Conservation (phyloP, 2,888 invertebrate species). For the Tortricodes alternella region DNA sequence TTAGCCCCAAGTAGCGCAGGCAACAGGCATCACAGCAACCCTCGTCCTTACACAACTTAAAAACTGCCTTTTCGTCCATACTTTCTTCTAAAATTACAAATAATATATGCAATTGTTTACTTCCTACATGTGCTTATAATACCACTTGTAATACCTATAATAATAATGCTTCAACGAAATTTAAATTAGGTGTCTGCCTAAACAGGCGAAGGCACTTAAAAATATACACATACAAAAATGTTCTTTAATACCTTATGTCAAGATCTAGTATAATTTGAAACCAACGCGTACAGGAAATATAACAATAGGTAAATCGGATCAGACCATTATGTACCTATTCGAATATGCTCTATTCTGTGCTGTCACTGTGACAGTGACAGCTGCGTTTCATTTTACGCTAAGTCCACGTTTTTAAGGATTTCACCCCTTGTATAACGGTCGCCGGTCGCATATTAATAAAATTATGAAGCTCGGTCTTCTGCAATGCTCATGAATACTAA, state of each 20-base stretch:
- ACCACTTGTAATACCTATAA: background rate
- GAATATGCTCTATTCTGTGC: too few species aligned
- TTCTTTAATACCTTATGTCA: background rate
- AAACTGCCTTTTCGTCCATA: constrained; percentile 77
- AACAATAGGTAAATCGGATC: background rate
- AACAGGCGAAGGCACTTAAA: too few species aligned
- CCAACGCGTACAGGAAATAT: background rate
- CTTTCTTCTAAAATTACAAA: constrained; percentile 26
- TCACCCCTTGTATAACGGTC: too few species aligned
- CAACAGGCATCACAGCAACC: constrained; percentile 88
- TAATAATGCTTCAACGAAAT: background rate
- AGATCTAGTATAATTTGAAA: background rate
- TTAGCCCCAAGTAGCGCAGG: constrained; percentile 85
- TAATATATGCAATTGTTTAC: background rate
- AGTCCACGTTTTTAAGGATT: too few species aligned
- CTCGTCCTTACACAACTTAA: constrained; percentile 72
- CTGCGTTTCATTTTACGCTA: background rate
- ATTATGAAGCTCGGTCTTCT: too few species aligned
- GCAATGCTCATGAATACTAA: too few species aligned
- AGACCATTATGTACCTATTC: too few species aligned
- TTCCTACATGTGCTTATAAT: constrained; percentile 7
- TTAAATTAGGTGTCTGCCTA: too few species aligned
- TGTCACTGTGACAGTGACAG: constrained; percentile 1
- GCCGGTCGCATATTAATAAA: too few species aligned
- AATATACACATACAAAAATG: background rate